phyloP scores from a whole-genome alignment of 92 coral and sea anemone genomes.

The Palythoa grandiflora region DNA sequence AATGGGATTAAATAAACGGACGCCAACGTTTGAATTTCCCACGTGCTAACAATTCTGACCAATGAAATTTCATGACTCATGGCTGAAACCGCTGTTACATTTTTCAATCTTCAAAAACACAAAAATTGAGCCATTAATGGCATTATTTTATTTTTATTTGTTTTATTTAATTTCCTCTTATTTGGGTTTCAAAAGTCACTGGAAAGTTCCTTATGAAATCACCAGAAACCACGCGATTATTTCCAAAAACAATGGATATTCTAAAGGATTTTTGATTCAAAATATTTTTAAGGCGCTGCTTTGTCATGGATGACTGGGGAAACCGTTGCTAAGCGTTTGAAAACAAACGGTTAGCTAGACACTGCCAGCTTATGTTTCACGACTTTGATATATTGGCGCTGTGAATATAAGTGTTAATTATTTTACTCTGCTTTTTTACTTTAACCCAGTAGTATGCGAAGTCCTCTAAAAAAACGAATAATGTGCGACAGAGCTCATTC shows the following conservation, averaged over 20 bases:
- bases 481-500: conserved; percentile 48
- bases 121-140: background rate
- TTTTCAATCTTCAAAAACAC: background rate
- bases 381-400: background rate
- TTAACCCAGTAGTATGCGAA: conserved; percentile 25
- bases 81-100: conserved; percentile 31
- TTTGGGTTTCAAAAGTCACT: background rate
- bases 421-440: background rate
- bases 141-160: no score
- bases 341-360: conserved; percentile 50
- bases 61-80: conserved; percentile 39
- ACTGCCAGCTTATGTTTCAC: background rate
- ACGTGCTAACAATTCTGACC: conserved; percentile 43
- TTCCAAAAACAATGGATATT: background rate
- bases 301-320: conserved; percentile 38
- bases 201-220: background rate
- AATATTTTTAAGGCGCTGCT: background rate
- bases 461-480: conserved; percentile 12
- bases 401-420: conserved; percentile 14
- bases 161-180: background rate
- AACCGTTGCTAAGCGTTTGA: conserved; percentile 49
- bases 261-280: background rate
- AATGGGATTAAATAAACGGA: conserved; percentile 1
- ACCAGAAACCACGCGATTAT: background rate
- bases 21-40: conserved; percentile 53